phyloP scores from a whole-genome alignment of 2,113 vertebrate species.

The Heptranchias perlo region DNA sequence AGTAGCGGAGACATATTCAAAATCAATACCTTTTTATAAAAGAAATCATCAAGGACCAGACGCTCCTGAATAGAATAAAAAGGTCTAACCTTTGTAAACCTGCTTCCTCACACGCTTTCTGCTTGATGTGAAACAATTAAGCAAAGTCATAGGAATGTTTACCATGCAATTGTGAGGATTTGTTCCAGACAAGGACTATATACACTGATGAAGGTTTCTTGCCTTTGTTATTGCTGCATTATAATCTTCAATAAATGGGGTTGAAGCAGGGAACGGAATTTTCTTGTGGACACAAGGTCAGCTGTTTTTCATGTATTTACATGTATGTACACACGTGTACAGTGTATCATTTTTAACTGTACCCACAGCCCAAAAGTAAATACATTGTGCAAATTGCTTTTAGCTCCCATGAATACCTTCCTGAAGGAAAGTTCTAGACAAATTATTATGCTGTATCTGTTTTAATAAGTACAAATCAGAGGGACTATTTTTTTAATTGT shows the following conservation, averaged over 20 bases:
- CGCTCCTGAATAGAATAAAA: conserved; percentile 17
- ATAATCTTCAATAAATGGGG: background rate
- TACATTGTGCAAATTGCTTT: background rate
- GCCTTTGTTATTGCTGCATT: background rate
- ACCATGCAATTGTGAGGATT: background rate
- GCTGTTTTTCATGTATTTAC: background rate
- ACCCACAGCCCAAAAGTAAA: background rate
- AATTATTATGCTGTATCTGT: background rate
- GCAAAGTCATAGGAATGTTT: background rate
- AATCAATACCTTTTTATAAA: conserved; percentile 36
- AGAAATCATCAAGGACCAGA: background rate
- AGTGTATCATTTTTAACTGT: background rate
- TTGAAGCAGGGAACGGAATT: background rate
- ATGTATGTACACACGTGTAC: background rate
- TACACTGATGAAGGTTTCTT: background rate
- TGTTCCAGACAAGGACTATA: background rate
- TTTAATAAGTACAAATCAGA: background rate
- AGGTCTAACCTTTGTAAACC: background rate
- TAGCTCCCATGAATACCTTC: background rate
- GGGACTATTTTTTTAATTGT: background rate
- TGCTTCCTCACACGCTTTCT: background rate
- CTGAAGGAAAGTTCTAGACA: background rate
- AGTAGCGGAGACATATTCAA: conserved; percentile 20
- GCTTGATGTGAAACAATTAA: background rate
- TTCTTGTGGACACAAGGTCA: background rate